A percentile compares a stretch with the other conserved stretches of the same genome.
Evolutionary conservation across 2,888 invertebrate genomes (phyloP).

Genomic region (Drosophila yooni): DNA sequence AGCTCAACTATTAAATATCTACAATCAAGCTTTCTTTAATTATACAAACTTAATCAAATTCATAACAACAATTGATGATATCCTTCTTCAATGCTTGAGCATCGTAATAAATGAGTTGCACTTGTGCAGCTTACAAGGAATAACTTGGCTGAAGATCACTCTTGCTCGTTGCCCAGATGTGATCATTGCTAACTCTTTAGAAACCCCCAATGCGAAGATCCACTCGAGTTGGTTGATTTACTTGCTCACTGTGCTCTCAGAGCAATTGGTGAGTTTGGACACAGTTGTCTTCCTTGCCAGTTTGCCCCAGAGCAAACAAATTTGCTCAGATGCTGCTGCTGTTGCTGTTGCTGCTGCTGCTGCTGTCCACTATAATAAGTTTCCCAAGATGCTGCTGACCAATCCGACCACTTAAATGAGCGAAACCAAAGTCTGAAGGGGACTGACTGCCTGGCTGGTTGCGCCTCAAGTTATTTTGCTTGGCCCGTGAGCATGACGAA

Average conservation of each 20-base stretch:
- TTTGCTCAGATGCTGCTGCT: constrained; percentile 17
- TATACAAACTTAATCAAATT: not conserved
- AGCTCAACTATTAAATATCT: not conserved
- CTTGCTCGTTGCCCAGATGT: constrained; percentile 29
- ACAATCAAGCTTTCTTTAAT: not conserved
- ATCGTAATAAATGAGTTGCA: constrained; percentile 31
- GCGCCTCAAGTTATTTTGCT: constrained; percentile 62
- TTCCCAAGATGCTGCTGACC: constrained; percentile 62
- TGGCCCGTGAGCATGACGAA: constrained; percentile 75
- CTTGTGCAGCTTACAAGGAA: constrained; percentile 29
- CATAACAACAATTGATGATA: not conserved
- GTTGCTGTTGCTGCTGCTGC: constrained; percentile 3
- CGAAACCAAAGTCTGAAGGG: constrained; percentile 7
- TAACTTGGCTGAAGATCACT: constrained; percentile 32
- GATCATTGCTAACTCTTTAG: constrained; percentile 23
- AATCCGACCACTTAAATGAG: constrained; percentile 51
- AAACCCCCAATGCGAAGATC: constrained; percentile 17
- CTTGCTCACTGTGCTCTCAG: constrained; percentile 7
- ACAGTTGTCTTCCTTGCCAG: constrained; percentile 37
- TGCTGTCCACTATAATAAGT: constrained; percentile 29
- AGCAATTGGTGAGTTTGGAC: constrained; percentile 38
- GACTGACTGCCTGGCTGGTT: constrained; percentile 3
- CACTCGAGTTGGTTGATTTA: constrained; percentile 15
- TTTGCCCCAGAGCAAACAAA: constrained; percentile 52
- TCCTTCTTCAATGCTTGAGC: constrained; percentile 4